Conservation (phyloP, 2,888 invertebrate genomes). For the Ochlodes sylvanus region DNA sequence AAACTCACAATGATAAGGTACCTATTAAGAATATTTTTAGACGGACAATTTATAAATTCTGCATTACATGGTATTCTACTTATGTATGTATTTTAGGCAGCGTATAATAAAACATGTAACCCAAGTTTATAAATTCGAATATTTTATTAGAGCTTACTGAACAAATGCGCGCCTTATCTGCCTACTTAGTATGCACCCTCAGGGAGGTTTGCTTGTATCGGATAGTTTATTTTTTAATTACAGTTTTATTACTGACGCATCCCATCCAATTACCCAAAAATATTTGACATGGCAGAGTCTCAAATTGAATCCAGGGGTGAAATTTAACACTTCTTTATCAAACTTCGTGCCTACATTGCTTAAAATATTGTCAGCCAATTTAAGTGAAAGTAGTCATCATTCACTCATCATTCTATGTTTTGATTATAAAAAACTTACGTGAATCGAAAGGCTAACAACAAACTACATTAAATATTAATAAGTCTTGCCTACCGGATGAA, state of each 20-base stretch:
- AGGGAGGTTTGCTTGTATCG: slow-evolving; percentile 71
- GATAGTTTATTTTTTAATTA: slow-evolving; percentile 84
- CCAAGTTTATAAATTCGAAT: slow-evolving; percentile 72
- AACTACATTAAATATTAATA: too few species aligned
- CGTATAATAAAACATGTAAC: slow-evolving; percentile 50
- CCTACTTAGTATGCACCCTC: slow-evolving; percentile 82
- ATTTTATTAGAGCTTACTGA: slow-evolving; percentile 76
- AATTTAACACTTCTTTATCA: slow-evolving; percentile 5
- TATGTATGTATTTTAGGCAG: not conserved
- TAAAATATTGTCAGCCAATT: too few species aligned
- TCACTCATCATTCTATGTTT: too few species aligned
- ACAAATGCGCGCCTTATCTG: slow-evolving; percentile 70
- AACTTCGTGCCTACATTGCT: not conserved
- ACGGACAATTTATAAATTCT: too few species aligned
- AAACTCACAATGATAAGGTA: too few species aligned
- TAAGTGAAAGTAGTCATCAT: too few species aligned
- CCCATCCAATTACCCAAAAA: slow-evolving; percentile 81
- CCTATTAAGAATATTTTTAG: too few species aligned
- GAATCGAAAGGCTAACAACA: too few species aligned
- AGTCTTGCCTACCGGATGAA: too few species aligned
- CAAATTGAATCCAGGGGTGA: slow-evolving; percentile 53
- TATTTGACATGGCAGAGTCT: slow-evolving; percentile 45
- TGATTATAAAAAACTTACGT: too few species aligned
- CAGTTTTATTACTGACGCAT: slow-evolving; percentile 80
- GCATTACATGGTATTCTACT: too few species aligned